Conservation (phyloP, 2,888 invertebrate genomes). For the Torymus texanus region DNA sequence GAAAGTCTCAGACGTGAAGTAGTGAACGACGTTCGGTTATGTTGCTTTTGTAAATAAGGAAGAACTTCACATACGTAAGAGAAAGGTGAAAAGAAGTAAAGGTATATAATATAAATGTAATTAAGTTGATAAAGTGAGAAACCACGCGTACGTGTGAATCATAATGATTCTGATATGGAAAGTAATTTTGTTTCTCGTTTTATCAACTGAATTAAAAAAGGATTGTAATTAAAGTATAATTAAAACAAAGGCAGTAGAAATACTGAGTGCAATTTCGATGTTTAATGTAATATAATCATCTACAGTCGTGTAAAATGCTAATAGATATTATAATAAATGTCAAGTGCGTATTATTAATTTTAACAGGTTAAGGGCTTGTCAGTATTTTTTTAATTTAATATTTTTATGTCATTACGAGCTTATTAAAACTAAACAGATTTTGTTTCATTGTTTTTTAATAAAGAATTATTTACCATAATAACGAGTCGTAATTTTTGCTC, state of each 20-base stretch:
- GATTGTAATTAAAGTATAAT: conserved; percentile 14
- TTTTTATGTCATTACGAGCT: not conserved
- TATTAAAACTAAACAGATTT: not conserved
- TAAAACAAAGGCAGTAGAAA: conserved; percentile 9
- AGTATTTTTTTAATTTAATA: conserved; percentile 17
- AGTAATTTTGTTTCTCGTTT: conserved; percentile 15
- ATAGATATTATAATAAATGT: conserved; percentile 47
- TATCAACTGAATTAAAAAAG: conserved; percentile 27
- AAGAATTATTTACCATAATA: not conserved
- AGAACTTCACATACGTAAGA: conserved; percentile 12
- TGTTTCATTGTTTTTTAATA: conserved; percentile 1
- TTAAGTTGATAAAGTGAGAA: conserved; percentile 22
- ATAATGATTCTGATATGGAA: not conserved
- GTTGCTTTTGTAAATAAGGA: conserved; percentile 44
- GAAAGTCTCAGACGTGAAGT: not conserved
- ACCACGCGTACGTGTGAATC: not conserved
- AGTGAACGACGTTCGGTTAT: not conserved
- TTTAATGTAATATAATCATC: conserved; percentile 49
- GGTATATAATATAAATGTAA: conserved; percentile 27
- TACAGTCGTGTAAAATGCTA: conserved; percentile 43
- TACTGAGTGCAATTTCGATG: conserved; percentile 52
- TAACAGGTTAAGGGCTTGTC: conserved; percentile 17
- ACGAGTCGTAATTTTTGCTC: conserved; percentile 5
- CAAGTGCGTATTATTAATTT: conserved; percentile 36
- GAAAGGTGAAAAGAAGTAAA: conserved; percentile 17